Conservation (phyloP, 2,113 vertebrate genomes). For the Eolophus roseicapilla region DNA sequence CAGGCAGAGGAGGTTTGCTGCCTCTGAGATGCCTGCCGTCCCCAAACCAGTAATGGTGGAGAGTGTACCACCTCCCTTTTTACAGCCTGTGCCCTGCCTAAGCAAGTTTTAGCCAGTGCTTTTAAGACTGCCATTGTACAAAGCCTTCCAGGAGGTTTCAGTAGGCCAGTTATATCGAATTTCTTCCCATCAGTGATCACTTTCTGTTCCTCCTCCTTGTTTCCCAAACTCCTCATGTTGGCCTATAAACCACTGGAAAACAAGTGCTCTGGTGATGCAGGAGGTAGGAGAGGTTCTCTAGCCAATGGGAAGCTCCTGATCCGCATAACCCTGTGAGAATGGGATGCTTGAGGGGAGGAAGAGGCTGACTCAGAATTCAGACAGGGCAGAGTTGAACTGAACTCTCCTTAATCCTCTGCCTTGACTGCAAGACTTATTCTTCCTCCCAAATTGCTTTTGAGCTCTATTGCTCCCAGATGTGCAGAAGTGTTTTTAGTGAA, state of each 20-base stretch:
- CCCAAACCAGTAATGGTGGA: neutral
- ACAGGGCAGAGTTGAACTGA: neutral
- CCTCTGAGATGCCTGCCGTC: accelerated
- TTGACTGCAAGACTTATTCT: neutral
- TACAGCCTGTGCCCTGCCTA: neutral
- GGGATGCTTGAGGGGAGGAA: neutral
- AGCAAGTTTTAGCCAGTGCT: neutral
- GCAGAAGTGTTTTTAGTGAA: conserved; percentile 4
- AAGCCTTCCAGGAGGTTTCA: neutral
- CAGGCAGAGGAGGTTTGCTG: neutral
- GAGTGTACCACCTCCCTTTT: neutral
- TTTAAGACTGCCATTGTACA: neutral
- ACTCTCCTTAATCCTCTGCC: neutral
- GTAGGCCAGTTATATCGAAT: neutral
- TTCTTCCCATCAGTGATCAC: neutral
- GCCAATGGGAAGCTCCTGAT: neutral
- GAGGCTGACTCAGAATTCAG: neutral
- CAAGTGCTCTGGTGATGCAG: neutral
- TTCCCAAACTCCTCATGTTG: neutral
- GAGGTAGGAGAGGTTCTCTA: neutral
- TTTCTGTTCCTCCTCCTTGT: neutral
- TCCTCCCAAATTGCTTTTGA: neutral
- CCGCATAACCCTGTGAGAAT: accelerated
- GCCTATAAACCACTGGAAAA: neutral
- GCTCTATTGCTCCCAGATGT: conserved; percentile 24